Evolutionary conservation across 2,888 invertebrate genomes (phyloP).

Genomic region (Leptopterna dolabrata): DNA sequence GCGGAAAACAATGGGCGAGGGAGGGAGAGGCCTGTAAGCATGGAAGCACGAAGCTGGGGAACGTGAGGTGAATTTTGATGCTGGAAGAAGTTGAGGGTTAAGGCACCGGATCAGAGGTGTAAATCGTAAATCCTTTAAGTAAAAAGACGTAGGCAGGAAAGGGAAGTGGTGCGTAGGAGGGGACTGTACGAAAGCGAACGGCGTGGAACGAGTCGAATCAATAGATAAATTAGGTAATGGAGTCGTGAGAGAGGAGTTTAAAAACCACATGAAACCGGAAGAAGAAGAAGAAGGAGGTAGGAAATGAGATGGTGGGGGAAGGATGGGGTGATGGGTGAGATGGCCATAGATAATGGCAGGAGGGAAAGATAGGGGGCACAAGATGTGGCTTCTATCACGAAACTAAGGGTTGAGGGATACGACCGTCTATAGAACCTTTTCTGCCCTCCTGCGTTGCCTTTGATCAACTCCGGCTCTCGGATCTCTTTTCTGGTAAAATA

Average conservation of each 20-base stretch:
- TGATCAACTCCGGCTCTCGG: background rate
- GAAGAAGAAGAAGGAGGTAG: background rate
- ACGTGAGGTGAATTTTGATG: constrained; percentile 48
- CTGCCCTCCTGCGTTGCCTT: background rate
- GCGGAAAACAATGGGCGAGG: constrained; percentile 2
- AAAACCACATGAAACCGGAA: constrained; percentile 29
- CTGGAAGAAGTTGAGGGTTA: constrained; percentile 21
- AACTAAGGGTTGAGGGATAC: background rate
- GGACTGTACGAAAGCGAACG: background rate
- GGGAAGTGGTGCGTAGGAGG: background rate
- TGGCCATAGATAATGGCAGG: constrained; percentile 10
- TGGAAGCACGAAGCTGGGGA: background rate
- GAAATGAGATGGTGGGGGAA: background rate
- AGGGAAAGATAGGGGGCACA: background rate
- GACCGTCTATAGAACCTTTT: background rate
- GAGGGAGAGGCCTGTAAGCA: background rate
- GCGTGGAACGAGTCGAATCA: constrained; percentile 17
- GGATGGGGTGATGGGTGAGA: constrained; percentile 2
- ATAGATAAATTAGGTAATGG: constrained; percentile 31
- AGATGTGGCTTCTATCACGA: constrained; percentile 12
- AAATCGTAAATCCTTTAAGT: constrained; percentile 27
- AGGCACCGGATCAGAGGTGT: constrained; percentile 38
- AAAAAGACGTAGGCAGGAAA: background rate
- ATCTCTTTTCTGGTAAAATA: too few species aligned
- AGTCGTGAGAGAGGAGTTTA: constrained; percentile 28